phyloP scores from a whole-genome alignment of 1,140 invertebrate species.

The Drosophila repleta region DNA sequence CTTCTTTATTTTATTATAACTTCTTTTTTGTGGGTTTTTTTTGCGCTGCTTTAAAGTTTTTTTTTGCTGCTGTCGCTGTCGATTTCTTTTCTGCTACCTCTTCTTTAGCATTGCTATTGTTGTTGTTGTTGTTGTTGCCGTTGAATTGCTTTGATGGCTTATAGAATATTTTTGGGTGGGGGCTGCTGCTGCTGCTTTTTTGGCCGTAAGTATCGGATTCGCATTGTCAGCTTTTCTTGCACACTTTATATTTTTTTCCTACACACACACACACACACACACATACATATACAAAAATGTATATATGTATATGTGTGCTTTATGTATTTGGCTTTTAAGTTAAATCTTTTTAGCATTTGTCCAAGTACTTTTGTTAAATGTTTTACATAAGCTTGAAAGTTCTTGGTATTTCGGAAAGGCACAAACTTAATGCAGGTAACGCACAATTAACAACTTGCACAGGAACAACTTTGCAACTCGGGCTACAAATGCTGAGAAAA shows the following conservation, averaged over 20 bases:
- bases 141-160: slow-evolving; percentile 58
- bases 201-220: slow-evolving; percentile 61
- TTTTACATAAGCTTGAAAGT: slow-evolving; percentile 13
- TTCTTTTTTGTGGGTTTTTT: slow-evolving; percentile 22
- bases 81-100: slow-evolving; percentile 56
- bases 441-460: slow-evolving; percentile 19
- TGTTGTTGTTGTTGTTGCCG: slow-evolving; percentile 39
- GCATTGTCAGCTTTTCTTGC: slow-evolving; percentile 68
- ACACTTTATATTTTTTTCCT: slow-evolving; percentile 35
- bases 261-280: slow-evolving; percentile 13
- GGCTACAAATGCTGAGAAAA: slow-evolving; percentile 3
- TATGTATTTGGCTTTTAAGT: slow-evolving; percentile 16
- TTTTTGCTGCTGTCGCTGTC: slow-evolving; percentile 35
- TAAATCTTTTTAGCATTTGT: slow-evolving; percentile 21
- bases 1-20: slow-evolving; percentile 42
- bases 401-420: neutral
- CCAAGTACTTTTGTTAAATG: slow-evolving; percentile 22
- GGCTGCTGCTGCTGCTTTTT: slow-evolving; percentile 17
- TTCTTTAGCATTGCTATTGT: slow-evolving; percentile 40
- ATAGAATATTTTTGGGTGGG: slow-evolving; percentile 34
- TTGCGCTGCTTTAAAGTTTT: slow-evolving; percentile 51
- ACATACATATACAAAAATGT: slow-evolving; percentile 19
- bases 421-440: slow-evolving; percentile 16
- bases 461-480: slow-evolving; percentile 14
- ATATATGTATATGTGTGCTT: slow-evolving; percentile 20